A percentile compares a stretch with the other conserved stretches of the same genome.
These are phyloP conservation scores for Unio pictorum DNA, from an alignment of 2,888 invertebrate species.

Conservation along the genomic window DNA sequence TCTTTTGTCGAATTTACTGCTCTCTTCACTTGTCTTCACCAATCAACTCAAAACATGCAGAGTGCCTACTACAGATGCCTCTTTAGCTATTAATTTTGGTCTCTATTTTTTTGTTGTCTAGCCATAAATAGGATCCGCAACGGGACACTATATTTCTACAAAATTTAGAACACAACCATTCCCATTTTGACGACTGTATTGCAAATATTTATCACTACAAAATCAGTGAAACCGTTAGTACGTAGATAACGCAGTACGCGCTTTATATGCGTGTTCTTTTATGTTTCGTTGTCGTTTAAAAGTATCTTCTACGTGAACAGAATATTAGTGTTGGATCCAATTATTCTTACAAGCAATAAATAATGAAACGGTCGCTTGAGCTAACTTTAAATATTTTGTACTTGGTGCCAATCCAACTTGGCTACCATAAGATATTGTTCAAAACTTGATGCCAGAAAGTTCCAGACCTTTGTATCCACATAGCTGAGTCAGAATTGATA, in stretches of 20 bases:
- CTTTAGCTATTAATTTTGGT: too few relatives aligned
- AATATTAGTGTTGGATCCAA: conserved; percentile 7
- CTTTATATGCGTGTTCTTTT: conserved; percentile 4
- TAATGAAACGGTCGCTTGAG: conserved; percentile 8
- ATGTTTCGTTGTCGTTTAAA: conserved; percentile 8
- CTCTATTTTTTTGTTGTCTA: too few relatives aligned
- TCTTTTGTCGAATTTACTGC: too few relatives aligned
- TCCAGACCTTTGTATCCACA: too few relatives aligned
- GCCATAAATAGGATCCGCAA: too few relatives aligned
- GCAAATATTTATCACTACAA: not conserved
- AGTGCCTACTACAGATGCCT: not conserved
- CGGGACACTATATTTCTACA: too few relatives aligned
- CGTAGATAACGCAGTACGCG: not conserved
- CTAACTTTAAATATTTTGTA: conserved; percentile 9
- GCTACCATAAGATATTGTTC: conserved; percentile 5
- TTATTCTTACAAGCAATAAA: conserved; percentile 8
- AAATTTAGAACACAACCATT: too few relatives aligned
- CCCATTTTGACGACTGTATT: too few relatives aligned
- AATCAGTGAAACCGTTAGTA: not conserved
- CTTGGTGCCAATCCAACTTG: conserved; percentile 8
- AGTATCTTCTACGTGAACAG: conserved; percentile 1
- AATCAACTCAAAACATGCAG: not conserved
- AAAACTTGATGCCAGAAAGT: conserved; percentile 4
- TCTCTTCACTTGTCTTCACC: not conserved
- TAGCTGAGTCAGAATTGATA: too few relatives aligned